Evolutionary conservation across 2,113 vertebrate species (phyloP).

Genomic region (Lonchura striata): DNA sequence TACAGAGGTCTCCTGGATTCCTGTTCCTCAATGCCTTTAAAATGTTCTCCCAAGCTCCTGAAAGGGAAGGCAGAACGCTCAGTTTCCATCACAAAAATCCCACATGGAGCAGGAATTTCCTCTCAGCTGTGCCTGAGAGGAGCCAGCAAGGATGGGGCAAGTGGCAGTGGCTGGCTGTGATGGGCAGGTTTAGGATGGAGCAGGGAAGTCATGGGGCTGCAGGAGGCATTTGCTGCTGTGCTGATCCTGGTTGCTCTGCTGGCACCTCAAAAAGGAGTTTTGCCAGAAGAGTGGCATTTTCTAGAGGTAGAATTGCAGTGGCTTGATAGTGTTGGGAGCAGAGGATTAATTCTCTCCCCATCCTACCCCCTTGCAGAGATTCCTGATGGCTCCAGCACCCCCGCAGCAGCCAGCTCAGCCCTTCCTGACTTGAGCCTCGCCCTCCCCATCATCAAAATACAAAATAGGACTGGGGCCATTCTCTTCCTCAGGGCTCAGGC

Average conservation of each 20-base stretch:
- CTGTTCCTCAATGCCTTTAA: background rate
- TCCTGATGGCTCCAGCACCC: background rate
- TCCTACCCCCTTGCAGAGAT: background rate
- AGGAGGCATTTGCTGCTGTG: background rate
- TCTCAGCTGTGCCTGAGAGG: background rate
- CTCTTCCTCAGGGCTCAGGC: background rate
- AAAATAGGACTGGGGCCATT: accelerated
- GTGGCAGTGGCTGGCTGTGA: background rate
- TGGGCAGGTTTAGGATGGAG: background rate
- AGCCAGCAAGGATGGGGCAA: background rate
- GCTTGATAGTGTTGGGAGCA: background rate
- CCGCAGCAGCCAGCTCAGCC: background rate
- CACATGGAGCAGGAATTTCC: background rate
- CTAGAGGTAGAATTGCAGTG: background rate
- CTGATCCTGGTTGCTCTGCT: background rate
- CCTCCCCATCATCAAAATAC: background rate
- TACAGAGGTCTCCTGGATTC: background rate
- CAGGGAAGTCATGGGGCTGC: background rate
- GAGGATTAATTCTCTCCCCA: background rate
- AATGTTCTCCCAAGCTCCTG: background rate
- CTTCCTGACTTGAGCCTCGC: background rate
- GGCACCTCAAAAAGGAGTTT: background rate
- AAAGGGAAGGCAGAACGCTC: background rate
- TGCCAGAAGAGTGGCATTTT: background rate
- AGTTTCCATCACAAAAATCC: background rate